Evolutionary conservation across 2,888 invertebrate species (phyloP).

Genomic region (Atrina japonica): DNA sequence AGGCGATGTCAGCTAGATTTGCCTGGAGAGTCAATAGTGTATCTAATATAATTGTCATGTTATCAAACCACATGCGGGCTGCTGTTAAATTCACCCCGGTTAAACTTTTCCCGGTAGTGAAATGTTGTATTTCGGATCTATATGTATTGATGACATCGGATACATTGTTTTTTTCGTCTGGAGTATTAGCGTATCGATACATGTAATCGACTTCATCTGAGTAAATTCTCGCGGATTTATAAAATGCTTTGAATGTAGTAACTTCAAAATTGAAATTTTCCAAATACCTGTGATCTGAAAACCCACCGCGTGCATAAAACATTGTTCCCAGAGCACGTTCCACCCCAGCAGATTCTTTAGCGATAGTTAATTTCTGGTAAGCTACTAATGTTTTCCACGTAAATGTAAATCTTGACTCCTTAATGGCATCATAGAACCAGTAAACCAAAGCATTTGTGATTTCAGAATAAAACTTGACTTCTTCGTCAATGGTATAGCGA

Average conservation of each 20-base stretch:
- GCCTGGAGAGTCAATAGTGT: constrained; percentile 89
- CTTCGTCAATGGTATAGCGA: constrained; percentile 63
- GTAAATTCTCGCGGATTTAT: constrained; percentile 91
- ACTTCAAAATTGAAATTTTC: constrained; percentile 84
- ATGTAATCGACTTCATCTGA: constrained; percentile 86
- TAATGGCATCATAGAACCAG: constrained; percentile 70
- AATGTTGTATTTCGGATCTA: constrained; percentile 81
- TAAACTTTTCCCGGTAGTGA: constrained; percentile 6
- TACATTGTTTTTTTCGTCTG: constrained; percentile 77
- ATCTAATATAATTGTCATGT: constrained; percentile 90
- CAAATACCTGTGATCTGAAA: constrained; percentile 35
- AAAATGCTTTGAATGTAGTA: constrained; percentile 89
- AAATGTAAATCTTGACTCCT: constrained; percentile 65
- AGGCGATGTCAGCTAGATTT: constrained; percentile 57
- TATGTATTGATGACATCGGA: constrained; percentile 86
- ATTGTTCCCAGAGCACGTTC: constrained; percentile 93
- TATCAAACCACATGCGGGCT: constrained; percentile 91
- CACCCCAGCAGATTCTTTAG: constrained; percentile 93
- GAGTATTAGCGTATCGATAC: constrained; percentile 41
- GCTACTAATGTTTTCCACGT: constrained; percentile 84
- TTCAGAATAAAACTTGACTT: constrained; percentile 68
- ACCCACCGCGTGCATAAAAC: constrained; percentile 89
- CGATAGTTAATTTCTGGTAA: constrained; percentile 92
- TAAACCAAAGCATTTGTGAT: constrained; percentile 64
- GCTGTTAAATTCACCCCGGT: constrained; percentile 84